A percentile compares a stretch with the other conserved stretches of the same genome.
phyloP scores from a whole-genome alignment of 2,113 vertebrate genomes.

The Myotis yumanensis region DNA sequence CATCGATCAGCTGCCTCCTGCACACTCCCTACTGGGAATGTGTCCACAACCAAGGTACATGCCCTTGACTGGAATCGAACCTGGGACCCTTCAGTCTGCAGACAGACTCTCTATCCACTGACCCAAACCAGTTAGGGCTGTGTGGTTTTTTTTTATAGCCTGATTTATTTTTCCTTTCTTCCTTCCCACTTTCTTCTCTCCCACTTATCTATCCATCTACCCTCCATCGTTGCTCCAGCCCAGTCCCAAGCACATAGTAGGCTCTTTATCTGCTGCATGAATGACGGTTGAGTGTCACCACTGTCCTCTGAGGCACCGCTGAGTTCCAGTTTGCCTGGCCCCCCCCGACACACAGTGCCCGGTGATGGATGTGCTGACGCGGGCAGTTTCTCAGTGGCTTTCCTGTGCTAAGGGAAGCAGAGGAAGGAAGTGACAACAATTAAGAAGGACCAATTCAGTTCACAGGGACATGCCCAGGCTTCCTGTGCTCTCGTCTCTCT shows the following conservation, averaged over 20 bases:
- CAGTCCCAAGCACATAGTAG: not conserved
- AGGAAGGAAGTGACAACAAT: slow-evolving; percentile 62
- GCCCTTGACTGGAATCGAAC: too few species aligned
- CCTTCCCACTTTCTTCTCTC: not conserved
- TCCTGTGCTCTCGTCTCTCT: not conserved
- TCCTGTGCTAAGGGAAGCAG: not conserved
- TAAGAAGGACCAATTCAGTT: slow-evolving; percentile 42
- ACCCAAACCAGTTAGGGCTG: too few species aligned
- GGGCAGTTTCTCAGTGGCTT: not conserved
- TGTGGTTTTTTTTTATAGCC: too few species aligned
- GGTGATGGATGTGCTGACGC: not conserved
- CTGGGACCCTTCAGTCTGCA: too few species aligned
- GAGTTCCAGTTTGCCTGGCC: accelerated
- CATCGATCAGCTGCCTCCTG: too few species aligned
- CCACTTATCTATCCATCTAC: too few species aligned
- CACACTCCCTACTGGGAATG: too few species aligned
- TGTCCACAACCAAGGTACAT: too few species aligned
- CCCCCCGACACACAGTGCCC: accelerated
- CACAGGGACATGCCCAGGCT: not conserved
- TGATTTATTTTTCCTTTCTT: not conserved
- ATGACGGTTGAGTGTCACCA: accelerated
- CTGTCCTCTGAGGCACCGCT: accelerated
- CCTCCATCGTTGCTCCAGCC: accelerated
- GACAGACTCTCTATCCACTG: too few species aligned
- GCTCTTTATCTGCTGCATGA: not conserved